Evolutionary conservation across 2,113 vertebrate genomes (phyloP).

Genomic region (Entomyzon cyanotis): DNA sequence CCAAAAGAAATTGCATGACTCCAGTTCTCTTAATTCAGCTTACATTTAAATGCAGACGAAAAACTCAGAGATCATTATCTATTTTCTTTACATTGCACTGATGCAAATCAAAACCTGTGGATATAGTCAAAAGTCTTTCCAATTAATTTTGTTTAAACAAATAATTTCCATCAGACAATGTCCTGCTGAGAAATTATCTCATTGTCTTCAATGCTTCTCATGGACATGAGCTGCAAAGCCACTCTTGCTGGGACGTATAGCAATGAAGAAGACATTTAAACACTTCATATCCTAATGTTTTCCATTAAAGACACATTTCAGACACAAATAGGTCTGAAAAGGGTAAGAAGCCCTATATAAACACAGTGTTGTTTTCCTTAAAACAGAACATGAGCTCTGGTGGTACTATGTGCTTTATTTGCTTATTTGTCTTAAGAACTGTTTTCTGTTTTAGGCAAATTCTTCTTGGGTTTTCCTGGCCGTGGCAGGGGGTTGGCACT

Average conservation of each 20-base stretch:
- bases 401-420: neutral
- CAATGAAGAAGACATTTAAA: neutral
- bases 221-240: neutral
- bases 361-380: neutral
- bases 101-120: neutral
- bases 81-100: neutral
- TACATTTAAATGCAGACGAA: neutral
- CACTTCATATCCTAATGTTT: neutral
- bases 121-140: neutral
- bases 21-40: neutral
- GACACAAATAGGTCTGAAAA: neutral
- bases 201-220: neutral
- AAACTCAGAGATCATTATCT: neutral
- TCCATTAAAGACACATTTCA: neutral
- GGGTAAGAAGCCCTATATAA: neutral
- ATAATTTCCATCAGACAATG: neutral
- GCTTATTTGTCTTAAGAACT: neutral
- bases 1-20: neutral
- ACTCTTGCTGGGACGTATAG: neutral
- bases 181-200: neutral
- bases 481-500: rapidly evolving
- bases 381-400: neutral
- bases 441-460: neutral
- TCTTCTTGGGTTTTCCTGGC: neutral
- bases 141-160: neutral